Base-by-base conservation (phyloP, 2,797 vertebrate genomes). In the Staurois parvus region DNA sequence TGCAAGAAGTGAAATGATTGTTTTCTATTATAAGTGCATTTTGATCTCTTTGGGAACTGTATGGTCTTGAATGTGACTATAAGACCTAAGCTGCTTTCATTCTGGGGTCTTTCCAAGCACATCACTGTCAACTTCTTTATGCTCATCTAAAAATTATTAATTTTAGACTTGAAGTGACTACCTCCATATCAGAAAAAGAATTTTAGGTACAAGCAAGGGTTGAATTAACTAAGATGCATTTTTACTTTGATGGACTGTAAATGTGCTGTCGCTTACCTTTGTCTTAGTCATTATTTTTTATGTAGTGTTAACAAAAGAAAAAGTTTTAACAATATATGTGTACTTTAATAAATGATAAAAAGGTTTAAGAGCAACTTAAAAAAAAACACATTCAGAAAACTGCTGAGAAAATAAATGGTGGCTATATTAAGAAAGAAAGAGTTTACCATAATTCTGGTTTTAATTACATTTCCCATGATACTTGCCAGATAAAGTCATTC, bases 71-170 rank as follows among this genome's bases (percentile, higher is more conserved):
- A 30, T 32, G 26, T 40, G 73, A 26, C 21, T 72, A 28, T 70
- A 78, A 84, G 26, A 48, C 68, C 67, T 84, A 72, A 78, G 74
- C 83, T 72, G 52, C 76, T 83, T 84, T 84, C 32, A 64, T 72
- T 78, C 52, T 40, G 59, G 52, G 83, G 75, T 84, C 75, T 72
- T 32, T 40, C 32, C 28, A 37, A 62, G 48, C 67, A 56, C 79
- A 81, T 81, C 79, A 81, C 32, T 81, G 79, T 81, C 68, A 81
- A 72, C 45, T 78, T 79, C 30, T 37, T 66, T 64, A 45, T 72
- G 12, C 67, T 45, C 52, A 84, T 79, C 28, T 48, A n/a, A 79
- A 84, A 66, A 24, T 66, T 66, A 84, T 79, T 79, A 42, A 79
- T 45, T 73, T 21, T 32, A 72, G 28, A 78, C 67, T 78, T 84